These are phyloP conservation scores for Sandelia bainsii DNA, from an alignment of 2,797 vertebrate species.

Conservation along the genomic window DNA sequence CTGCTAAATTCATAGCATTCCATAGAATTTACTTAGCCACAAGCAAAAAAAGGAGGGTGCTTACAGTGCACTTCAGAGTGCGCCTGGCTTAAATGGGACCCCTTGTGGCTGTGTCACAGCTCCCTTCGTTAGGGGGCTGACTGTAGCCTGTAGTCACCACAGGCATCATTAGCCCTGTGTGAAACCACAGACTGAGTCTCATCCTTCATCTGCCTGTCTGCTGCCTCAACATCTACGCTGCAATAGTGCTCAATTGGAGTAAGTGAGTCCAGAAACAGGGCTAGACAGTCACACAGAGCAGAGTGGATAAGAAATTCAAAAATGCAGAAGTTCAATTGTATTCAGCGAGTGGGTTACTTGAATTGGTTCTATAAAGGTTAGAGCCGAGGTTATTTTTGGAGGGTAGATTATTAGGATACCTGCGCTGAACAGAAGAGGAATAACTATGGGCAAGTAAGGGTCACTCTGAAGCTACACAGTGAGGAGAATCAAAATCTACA, in stretches of 20 bases:
- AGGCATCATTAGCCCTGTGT: slow-evolving; percentile 88
- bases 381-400: slow-evolving; percentile 80
- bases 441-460: slow-evolving; percentile 71
- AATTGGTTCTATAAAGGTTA: slow-evolving; percentile 80
- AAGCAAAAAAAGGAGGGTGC: slow-evolving; percentile 82
- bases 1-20: slow-evolving; percentile 78
- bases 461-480: slow-evolving; percentile 60
- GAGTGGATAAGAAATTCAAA: slow-evolving; percentile 77
- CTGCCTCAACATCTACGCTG: slow-evolving; percentile 80
- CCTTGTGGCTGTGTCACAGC: slow-evolving; percentile 88
- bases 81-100: slow-evolving; percentile 85
- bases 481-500: slow-evolving; percentile 56
- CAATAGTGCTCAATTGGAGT: slow-evolving; percentile 71
- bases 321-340: slow-evolving; percentile 83
- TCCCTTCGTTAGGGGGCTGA: slow-evolving; percentile 88
- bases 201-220: slow-evolving; percentile 88
- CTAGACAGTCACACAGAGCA: slow-evolving; percentile 67
- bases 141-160: slow-evolving; percentile 86
- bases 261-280: slow-evolving; percentile 72
- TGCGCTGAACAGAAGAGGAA: slow-evolving; percentile 70
- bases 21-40: slow-evolving; percentile 82
- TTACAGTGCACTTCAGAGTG: slow-evolving; percentile 87
- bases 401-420: slow-evolving; percentile 80
- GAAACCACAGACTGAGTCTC: slow-evolving; percentile 86
- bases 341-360: slow-evolving; percentile 77